Conservation (phyloP, 2,113 vertebrate genomes). For the Salvelinus sp. region DNA sequence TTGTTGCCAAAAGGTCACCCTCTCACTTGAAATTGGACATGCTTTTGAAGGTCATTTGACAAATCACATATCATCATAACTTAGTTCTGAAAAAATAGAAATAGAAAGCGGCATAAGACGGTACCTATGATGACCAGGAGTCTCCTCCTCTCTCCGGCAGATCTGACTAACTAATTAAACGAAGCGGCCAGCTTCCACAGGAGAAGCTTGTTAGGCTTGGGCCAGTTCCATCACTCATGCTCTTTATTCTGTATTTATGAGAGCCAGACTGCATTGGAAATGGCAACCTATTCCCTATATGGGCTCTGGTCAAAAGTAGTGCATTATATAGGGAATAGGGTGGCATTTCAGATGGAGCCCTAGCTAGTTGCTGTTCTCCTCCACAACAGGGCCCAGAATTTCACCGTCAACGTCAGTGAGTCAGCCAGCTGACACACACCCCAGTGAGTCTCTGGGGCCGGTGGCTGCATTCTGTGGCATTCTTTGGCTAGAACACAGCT, state of each 20-base stretch:
- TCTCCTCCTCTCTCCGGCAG: not conserved
- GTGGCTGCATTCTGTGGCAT: not conserved
- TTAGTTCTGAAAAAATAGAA: not conserved
- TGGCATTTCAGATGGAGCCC: too few relatives aligned
- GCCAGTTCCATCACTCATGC: conserved; percentile 5
- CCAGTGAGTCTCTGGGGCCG: not conserved
- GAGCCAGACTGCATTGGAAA: too few relatives aligned
- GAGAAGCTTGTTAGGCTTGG: conserved; percentile 3
- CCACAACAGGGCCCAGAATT: conserved; percentile 22
- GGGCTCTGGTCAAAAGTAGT: too few relatives aligned
- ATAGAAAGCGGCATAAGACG: not conserved
- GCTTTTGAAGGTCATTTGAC: not conserved
- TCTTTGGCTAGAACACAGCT: not conserved
- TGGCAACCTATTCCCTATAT: too few relatives aligned
- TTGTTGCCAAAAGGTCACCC: not conserved
- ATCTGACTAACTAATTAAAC: conserved; percentile 34
- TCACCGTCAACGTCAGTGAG: not conserved
- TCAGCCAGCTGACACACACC: conserved; percentile 5
- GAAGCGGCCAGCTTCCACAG: conserved; percentile 26
- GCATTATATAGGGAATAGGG: too few relatives aligned
- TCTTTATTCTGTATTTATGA: conserved; percentile 10
- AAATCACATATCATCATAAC: not conserved
- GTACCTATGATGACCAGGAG: not conserved
- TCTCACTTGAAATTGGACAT: not conserved
- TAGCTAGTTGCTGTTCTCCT: conserved; percentile 3